Evolutionary conservation across 1,140 invertebrate genomes (phyloP), one percentile per base, ranked within the genome.

Genomic region (Formica exsecta): DNA sequence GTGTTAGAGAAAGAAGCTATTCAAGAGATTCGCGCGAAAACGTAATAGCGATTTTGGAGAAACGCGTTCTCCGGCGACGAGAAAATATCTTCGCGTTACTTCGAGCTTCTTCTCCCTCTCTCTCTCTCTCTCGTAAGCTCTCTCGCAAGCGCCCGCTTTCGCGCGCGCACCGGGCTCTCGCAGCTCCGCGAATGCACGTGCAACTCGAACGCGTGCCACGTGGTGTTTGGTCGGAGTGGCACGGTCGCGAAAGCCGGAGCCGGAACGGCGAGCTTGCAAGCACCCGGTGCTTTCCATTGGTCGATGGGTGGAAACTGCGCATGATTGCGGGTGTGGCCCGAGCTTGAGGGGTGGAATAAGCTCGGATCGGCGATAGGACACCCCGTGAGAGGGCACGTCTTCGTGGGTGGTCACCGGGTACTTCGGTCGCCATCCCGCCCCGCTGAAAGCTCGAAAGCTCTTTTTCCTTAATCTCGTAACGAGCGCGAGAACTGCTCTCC

Each of bases 131-230:
- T 85, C 59, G 77, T 19, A 88, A 90, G 86, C 68, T 84, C 75
- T 64, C 19, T 85, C 62, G 66, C 71, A 73, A 83, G 80, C 62
- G 68, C 62, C 73, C 68, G 86, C 57, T 81, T 22, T 54, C 80
- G 85, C 71, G 79, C 73, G 64, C 73, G 70, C 54, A 64, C 64
- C 36, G 87, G 85, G 86, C 88, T 90, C 92, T 89, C 92, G 88
- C 91, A 91, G 90, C 92, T 91, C 91, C 91, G 91, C 86, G 91
- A 90, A 90, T 87, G 92, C 95, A 95, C 94, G 94, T 94, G 94
- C 93, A 93, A 89, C 91, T 92, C 92, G 93, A 92, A 90, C 94
- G 93, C 94, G 91, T 92, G 92, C 92, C 95, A 95, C 94, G 95
- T 95, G 94, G 94, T 94, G 94, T 94, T 94, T 95, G 79, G 79